These are phyloP conservation scores for Anoplophora glabripennis DNA, from an alignment of 1,140 invertebrate genomes.

Conservation along the genomic window DNA sequence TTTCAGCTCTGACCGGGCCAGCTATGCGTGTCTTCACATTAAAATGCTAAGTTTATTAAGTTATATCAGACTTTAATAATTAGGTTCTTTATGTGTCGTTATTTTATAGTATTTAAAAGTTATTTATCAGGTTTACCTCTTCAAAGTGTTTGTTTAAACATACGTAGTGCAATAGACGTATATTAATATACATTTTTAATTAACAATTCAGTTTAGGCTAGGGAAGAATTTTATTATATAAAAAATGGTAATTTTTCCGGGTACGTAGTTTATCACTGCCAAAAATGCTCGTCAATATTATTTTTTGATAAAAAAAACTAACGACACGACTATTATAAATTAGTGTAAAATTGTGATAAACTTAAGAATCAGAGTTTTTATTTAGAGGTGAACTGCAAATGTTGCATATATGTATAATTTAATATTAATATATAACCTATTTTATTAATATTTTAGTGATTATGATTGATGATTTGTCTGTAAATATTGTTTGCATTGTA, in stretches of 20 bases:
- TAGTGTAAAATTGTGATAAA: constrained; percentile 23
- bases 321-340: no score
- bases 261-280: constrained; percentile 27
- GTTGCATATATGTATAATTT: constrained; percentile 19
- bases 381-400: constrained; percentile 28
- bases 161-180: neutral
- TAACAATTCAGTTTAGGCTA: no score
- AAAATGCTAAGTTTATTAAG: constrained; percentile 19
- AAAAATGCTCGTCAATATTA: constrained; percentile 16
- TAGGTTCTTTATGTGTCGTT: constrained; percentile 27
- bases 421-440: constrained; percentile 28
- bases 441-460: constrained; percentile 21
- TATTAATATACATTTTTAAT: no score
- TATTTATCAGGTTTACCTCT: constrained; percentile 22
- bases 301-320: constrained; percentile 5
- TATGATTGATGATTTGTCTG: constrained; percentile 20
- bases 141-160: constrained; percentile 9
- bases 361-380: constrained; percentile 8
- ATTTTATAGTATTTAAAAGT: constrained; percentile 24
- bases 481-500: constrained; percentile 30
- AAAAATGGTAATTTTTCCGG: constrained; percentile 1
- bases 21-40: constrained; percentile 14
- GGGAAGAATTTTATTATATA: neutral
- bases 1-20: constrained; percentile 23
- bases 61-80: constrained; percentile 20